Base-by-base conservation (phyloP, 1,140 invertebrate genomes). In the Coboldia fuscipes region DNA sequence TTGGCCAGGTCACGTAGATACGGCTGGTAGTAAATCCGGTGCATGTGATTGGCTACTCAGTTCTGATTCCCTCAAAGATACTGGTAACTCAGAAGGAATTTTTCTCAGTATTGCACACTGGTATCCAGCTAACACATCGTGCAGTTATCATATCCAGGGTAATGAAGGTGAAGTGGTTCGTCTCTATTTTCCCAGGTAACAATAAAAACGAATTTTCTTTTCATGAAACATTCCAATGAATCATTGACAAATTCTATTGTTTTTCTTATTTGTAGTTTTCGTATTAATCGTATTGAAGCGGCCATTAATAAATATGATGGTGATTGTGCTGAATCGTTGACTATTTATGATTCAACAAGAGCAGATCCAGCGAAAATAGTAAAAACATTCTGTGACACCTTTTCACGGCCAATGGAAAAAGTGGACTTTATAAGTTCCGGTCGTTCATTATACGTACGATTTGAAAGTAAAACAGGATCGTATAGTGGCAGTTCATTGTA, bases 321-420 rank as follows among this genome's bases (percentile, higher is more conserved):
- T 0, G 84, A 88, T 41, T 90, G 83, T 42, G 82, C 77, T 0
- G 83, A 90, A 45, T 85, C 81, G 3, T 54, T 90, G 9, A 88
- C 83, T 0, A 63, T 90, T 2, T 88, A 88, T 51, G 83, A 88
- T 41, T 71, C 81, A 0, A 68, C 75, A 13, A 73, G 76, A 61
- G 75, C 83, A 3, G 81, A 88, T 45, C 81, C 86, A 38, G 76
- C 82, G 0, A 66, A 68, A 33, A 85, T 88, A 33, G 84, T 88
- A 40, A 86, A 86, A 50, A 88, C 83, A 4, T 88, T 89, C 53
- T 89, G 84, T 53, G 83, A 89, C 52, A 88, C 83, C 0, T 88
- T 88, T 54, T 85, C 81, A 20, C 72, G 78, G 34, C 76, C 82
- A 0, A 80, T 86, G 75, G 83, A 88, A 52, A 88, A 86, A 48